Evolutionary conservation across 1,140 invertebrate genomes (phyloP).

Genomic region (Drosophila tristis): DNA sequence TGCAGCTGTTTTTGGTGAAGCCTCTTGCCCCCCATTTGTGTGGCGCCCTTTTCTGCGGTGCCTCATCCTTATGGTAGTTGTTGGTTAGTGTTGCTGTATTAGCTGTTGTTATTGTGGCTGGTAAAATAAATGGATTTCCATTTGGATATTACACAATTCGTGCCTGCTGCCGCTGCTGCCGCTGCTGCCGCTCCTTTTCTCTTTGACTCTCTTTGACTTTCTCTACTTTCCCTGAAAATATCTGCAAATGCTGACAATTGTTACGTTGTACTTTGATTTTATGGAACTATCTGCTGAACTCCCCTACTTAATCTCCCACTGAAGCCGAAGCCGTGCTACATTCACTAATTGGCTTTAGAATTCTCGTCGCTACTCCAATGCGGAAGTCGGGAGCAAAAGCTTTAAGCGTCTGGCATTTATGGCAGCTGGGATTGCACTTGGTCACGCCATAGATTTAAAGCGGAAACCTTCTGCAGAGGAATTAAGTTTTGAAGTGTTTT

Average conservation of each 20-base stretch:
- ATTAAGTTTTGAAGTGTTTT: conserved; percentile 37
- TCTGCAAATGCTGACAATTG: neutral
- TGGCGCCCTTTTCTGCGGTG: conserved; percentile 20
- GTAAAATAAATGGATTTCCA: conserved; percentile 55
- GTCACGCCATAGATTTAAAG: conserved; percentile 47
- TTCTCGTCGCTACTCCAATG: conserved; percentile 31
- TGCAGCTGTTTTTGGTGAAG: conserved; percentile 41
- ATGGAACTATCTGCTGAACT: conserved; percentile 21
- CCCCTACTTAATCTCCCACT: conserved; percentile 11
- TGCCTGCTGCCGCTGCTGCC: conserved; percentile 33
- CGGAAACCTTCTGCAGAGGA: neutral
- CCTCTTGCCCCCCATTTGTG: conserved; percentile 33
- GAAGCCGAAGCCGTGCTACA: conserved; percentile 36
- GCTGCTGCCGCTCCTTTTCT: neutral
- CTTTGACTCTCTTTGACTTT: conserved; percentile 5
- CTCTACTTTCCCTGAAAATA: conserved; percentile 27
- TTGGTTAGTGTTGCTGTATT: conserved; percentile 13
- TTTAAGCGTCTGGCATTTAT: conserved; percentile 35
- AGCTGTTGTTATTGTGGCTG: conserved; percentile 36
- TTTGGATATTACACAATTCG: conserved; percentile 61
- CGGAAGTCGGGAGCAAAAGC: conserved; percentile 45
- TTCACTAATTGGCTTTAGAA: conserved; percentile 58
- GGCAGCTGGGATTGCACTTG: conserved; percentile 41
- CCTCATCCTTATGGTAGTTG: conserved; percentile 23
- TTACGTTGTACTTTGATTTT: conserved; percentile 10